Conservation (phyloP, 2,113 vertebrate species). For the Anguilla rostrata region DNA sequence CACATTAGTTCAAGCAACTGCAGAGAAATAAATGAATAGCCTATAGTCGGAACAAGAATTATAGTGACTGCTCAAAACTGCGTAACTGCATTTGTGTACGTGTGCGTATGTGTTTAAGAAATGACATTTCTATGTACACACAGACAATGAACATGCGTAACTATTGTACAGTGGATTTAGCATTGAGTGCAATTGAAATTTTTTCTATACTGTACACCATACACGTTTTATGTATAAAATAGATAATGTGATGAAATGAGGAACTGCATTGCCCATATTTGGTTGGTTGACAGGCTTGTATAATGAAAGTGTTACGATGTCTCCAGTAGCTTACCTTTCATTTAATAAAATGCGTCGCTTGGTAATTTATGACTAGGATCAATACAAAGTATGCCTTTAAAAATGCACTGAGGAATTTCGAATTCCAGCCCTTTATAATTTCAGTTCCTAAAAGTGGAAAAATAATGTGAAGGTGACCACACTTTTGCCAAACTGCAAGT, state of each 20-base stretch:
- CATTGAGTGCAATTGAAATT: slow-evolving; percentile 58
- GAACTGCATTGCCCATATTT: slow-evolving; percentile 34
- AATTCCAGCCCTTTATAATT: background rate
- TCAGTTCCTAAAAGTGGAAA: background rate
- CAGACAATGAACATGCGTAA: slow-evolving; percentile 65
- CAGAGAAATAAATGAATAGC: slow-evolving; percentile 47
- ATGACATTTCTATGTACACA: slow-evolving; percentile 60
- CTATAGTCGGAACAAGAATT: slow-evolving; percentile 51
- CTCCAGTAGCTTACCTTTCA: background rate
- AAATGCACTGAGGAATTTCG: slow-evolving; percentile 1
- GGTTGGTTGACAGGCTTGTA: slow-evolving; percentile 23
- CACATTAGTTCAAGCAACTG: slow-evolving; percentile 60
- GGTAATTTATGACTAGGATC: background rate
- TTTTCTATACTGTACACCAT: slow-evolving; percentile 52
- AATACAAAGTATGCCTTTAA: background rate
- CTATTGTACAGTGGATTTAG: slow-evolving; percentile 62
- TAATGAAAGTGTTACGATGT: background rate
- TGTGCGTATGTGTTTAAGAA: background rate
- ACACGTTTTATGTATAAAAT: slow-evolving; percentile 55
- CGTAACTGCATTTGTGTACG: slow-evolving; percentile 48
- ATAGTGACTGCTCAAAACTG: slow-evolving; percentile 54
- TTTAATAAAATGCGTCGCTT: background rate
- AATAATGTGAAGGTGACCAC: background rate
- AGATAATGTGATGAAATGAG: slow-evolving; percentile 37
- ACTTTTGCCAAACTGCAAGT: background rate